phyloP scores from a whole-genome alignment of 1,140 invertebrate genomes.

The Matsumurasca onukii region DNA sequence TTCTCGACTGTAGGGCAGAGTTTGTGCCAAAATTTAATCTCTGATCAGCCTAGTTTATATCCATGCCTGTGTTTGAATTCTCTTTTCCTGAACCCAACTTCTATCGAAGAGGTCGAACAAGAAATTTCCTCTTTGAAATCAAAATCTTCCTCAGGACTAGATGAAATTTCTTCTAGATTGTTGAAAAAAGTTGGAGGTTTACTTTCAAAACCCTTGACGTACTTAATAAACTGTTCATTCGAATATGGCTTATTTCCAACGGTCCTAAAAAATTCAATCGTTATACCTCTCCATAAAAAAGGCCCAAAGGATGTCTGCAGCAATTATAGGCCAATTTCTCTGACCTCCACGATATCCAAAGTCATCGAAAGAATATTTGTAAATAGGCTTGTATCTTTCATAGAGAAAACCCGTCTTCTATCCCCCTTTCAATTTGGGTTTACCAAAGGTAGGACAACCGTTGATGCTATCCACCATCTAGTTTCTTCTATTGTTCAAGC shows the following conservation, averaged over 20 bases:
- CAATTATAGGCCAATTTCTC: background rate
- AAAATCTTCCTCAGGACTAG: background rate
- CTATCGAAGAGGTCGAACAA: background rate
- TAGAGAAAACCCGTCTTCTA: background rate
- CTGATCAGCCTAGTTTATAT: no score
- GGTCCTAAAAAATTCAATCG: background rate
- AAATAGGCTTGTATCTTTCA: background rate
- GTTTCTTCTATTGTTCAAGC: no score
- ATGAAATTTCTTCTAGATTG: slow-evolving; percentile 2
- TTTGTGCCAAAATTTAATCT: no score
- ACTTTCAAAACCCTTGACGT: background rate
- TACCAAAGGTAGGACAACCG: background rate
- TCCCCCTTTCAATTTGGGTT: background rate
- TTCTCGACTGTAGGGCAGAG: no score
- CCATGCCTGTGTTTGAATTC: no score
- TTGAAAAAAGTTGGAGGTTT: background rate
- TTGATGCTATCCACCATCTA: background rate
- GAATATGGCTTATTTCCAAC: background rate
- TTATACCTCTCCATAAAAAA: background rate
- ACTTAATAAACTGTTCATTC: background rate
- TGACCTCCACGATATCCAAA: background rate
- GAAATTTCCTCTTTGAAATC: background rate
- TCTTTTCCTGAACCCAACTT: no score
- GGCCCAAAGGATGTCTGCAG: background rate
- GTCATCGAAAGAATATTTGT: background rate